phyloP scores from a whole-genome alignment of 2,888 invertebrate species.

The Caenorhabditis sp. region DNA sequence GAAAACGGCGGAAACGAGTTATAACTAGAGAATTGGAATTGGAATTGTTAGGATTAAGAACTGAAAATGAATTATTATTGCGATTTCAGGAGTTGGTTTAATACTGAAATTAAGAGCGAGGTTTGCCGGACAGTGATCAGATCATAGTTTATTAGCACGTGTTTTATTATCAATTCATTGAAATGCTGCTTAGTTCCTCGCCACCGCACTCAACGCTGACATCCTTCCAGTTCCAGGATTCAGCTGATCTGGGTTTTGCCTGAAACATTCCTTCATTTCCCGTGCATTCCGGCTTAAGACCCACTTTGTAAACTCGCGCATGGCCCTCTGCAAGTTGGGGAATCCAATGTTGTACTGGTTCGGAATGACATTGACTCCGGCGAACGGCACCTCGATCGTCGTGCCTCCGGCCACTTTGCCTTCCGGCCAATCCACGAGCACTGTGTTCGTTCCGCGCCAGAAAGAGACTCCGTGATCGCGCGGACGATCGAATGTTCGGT shows the following conservation, averaged over 20 bases:
- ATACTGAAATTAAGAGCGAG: background rate
- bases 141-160: constrained; percentile 4
- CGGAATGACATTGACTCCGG: constrained; percentile 69
- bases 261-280: constrained; percentile 42
- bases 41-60: no score
- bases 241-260: constrained; percentile 68
- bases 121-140: background rate
- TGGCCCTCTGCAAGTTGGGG: constrained; percentile 66
- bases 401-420: constrained; percentile 71
- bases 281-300: background rate
- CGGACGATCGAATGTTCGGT: constrained; percentile 70
- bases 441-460: constrained; percentile 74
- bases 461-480: constrained; percentile 75
- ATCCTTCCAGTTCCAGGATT: constrained; percentile 68
- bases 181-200: constrained; percentile 15
- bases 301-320: constrained; percentile 66
- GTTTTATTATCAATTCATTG: constrained; percentile 1
- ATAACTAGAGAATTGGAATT: no score
- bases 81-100: no score
- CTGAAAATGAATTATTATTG: no score
- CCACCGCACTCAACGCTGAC: constrained; percentile 36
- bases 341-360: constrained; percentile 72
- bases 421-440: constrained; percentile 74
- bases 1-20: no score
- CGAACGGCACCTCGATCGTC: constrained; percentile 72